Percentiles rank a stretch among this genome's conserved stretches.
Conservation (phyloP, 2,888 invertebrate species). For the Itoplectis maculator region DNA sequence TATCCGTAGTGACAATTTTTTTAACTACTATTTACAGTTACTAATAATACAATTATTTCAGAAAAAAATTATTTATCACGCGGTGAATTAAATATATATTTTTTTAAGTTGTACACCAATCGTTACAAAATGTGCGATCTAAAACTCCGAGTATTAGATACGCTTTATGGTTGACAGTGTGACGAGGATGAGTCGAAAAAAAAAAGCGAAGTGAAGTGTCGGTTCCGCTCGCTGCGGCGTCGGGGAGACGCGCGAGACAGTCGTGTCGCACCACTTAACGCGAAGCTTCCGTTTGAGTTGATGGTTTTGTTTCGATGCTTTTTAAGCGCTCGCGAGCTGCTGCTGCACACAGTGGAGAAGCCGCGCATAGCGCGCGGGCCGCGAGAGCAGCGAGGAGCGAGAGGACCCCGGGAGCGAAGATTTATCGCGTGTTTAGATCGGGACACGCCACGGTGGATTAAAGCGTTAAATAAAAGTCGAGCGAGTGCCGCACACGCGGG, state of each 20-base stretch:
- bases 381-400: not conserved
- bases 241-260: slow-evolving; percentile 53
- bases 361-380: slow-evolving; percentile 37
- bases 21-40: too few relatives aligned
- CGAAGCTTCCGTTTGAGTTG: slow-evolving; percentile 77
- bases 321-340: slow-evolving; percentile 70
- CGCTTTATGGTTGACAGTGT: not conserved
- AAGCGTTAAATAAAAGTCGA: slow-evolving; percentile 75
- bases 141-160: not conserved
- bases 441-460: slow-evolving; percentile 75
- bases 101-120: too few relatives aligned
- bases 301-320: slow-evolving; percentile 77
- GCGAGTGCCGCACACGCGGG: slow-evolving; percentile 56
- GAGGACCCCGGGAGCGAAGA: slow-evolving; percentile 69
- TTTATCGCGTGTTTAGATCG: slow-evolving; percentile 82
- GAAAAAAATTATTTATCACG: too few relatives aligned
- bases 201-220: slow-evolving; percentile 56
- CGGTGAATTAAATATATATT: too few relatives aligned
- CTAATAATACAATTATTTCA: too few relatives aligned
- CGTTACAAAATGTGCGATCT: not conserved
- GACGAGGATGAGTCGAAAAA: slow-evolving; percentile 12
- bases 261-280: slow-evolving; percentile 77
- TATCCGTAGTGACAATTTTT: too few relatives aligned
- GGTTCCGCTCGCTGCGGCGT: slow-evolving; percentile 53
- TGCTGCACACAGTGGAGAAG: slow-evolving; percentile 48